A percentile compares a stretch with the other conserved stretches of the same genome.
phyloP scores from a whole-genome alignment of 2,113 vertebrate species.

The Erpornis zantholeuca region DNA sequence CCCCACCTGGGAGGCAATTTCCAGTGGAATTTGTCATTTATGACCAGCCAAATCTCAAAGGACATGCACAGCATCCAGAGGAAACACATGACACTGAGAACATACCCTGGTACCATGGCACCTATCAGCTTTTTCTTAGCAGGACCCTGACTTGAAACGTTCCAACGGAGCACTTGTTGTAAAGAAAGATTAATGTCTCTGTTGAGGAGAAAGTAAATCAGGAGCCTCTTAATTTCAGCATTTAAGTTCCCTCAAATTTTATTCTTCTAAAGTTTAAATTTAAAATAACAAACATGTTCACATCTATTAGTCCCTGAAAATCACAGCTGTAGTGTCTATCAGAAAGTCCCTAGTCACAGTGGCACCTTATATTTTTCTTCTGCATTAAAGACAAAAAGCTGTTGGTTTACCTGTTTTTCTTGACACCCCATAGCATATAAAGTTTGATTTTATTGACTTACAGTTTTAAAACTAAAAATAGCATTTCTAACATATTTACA shows the following conservation, averaged over 20 bases:
- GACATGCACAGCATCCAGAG: background rate
- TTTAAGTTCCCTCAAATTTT: background rate
- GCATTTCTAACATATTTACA: background rate
- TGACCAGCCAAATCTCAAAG: background rate
- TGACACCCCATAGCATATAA: background rate
- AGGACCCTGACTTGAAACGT: background rate
- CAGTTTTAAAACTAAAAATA: background rate
- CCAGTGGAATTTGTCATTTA: background rate
- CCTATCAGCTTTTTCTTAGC: fast-evolving
- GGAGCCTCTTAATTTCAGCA: background rate
- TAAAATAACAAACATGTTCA: background rate
- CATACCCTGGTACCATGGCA: background rate
- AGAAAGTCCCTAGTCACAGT: background rate
- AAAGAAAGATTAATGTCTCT: background rate
- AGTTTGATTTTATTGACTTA: background rate
- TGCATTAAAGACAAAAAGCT: background rate
- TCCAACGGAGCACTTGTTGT: background rate
- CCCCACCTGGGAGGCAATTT: background rate
- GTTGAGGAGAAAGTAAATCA: background rate
- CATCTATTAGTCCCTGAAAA: background rate
- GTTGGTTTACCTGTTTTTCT: background rate
- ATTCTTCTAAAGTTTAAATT: background rate
- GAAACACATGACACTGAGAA: background rate
- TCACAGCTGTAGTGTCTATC: background rate
- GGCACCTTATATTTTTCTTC: background rate